Base-by-base conservation (phyloP, 2,888 invertebrate genomes). In the Drosophila subsilvestris region DNA sequence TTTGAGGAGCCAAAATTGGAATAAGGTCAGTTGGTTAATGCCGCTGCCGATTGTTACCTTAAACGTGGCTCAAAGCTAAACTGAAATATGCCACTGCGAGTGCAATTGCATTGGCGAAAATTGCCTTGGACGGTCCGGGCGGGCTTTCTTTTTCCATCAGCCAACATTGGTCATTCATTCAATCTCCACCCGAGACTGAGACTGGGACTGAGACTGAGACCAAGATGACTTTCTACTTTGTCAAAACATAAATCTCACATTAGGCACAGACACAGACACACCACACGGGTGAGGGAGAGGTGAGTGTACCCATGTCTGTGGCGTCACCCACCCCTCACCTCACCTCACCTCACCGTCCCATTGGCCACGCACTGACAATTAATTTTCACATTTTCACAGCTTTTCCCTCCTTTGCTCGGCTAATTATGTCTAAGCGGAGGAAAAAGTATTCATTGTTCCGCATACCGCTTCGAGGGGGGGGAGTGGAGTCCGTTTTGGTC, bases 1-100 rank as follows among this genome's bases (percentile, higher is more conserved):
- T 72, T 69, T 59, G 58, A 58, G 53, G 60, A 37, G 37, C 37
- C n/a, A 37, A 6, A 37, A 14, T 37, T 42, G 45, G 71, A 83
- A 88, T 88, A 83, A 81, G 83, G 83, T 83, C 83, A 88, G 87
- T 88, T 83, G 89, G 87, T 89, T 84, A 83, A 83, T 82, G 82
- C 55, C 55, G 48, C 42, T 20, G 51, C 45, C 43, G 45, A 50
- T 59, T 55, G 66, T 67, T 71, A 66, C 77, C 68, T 55, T 71
- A 71, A 86, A 77, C 84, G 88, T 82, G 80, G 74, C 80, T 45
- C 50, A 53, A 20, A 58, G 53, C 49, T 27, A 47, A 78, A 70
- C 53, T 50, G 51, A 51, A 37, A 60, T 76, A 51, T 82, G 88
- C 80, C 53, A 61, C 56, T 77, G 65, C 67, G 62, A 51, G 32